Percentiles rank a stretch among this genome's conserved stretches.
Conservation (phyloP, 2,113 vertebrate species). For the Camelus dromedarius region DNA sequence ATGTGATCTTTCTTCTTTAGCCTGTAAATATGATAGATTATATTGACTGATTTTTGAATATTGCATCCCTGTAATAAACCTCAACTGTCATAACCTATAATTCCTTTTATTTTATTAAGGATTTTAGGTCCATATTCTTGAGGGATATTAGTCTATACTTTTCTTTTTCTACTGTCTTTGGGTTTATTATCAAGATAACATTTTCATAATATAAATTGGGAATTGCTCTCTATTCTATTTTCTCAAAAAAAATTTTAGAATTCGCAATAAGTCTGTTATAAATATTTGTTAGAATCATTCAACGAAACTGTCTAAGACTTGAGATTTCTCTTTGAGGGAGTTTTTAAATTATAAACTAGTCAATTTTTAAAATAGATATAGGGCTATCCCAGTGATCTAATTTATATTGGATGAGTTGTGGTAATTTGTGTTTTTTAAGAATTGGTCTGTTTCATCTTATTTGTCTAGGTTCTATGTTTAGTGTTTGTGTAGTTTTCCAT, state of each 20-base stretch:
- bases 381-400: background rate
- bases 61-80: background rate
- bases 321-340: background rate
- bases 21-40: background rate
- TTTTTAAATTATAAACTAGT: constrained; percentile 36
- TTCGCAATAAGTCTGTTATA: background rate
- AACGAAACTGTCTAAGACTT: background rate
- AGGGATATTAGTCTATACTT: background rate
- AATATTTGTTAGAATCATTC: background rate
- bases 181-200: background rate
- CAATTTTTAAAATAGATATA: background rate
- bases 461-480: background rate
- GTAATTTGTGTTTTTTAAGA: background rate
- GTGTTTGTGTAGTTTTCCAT: background rate
- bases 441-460: background rate
- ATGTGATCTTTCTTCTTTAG: background rate
- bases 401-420: background rate
- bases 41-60: background rate
- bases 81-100: background rate
- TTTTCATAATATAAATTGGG: background rate
- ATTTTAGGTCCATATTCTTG: background rate
- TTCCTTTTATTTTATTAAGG: background rate
- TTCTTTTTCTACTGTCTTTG: background rate
- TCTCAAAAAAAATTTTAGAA: background rate
- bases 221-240: background rate